Evolutionary conservation across 1,140 invertebrate genomes (phyloP), one percentile per base, ranked within the genome.

Genomic region (Leptinotarsa undecemlineata): DNA sequence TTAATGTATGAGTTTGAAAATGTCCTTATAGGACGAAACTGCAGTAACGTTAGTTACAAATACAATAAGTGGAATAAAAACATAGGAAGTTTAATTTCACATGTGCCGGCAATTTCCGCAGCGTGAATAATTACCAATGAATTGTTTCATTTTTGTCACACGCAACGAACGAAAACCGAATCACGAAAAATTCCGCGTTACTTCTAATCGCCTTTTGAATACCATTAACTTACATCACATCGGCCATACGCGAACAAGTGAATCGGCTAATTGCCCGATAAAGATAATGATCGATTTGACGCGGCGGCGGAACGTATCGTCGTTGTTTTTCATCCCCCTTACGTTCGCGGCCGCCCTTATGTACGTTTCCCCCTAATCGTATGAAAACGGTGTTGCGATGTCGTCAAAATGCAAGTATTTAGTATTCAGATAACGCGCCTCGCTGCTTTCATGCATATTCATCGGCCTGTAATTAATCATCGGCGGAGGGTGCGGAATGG

Each of bases 401-500:
- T 71, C 69, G 51, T 61, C 21, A 57, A 47, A 23, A 60, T 71
- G 19, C 69, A 26, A 79, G 78, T 80, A 78, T 80, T 81, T 81
- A 80, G 80, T 81, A 81, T 81, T 81, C 80, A 80, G 80, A 81
- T 78, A 78, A 80, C 80, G 78, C 80, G 74, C 77, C 73, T 64
- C 48, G 76, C 72, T 72, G 74, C 74, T 51, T 74, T 82, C 81
- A 82, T 82, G 81, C 81, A 82, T 82, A 82, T 82, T 82, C 80
- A 81, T 82, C 79, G 77, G 71, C 68, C 75, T 48, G 79, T 82
- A 81, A 81, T 82, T 81, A 82, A 82, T 82, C 79, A 82, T 82
- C 77, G 75, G 72, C 57, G 62, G 20, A 57, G 48, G 72, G 71
- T 62, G 61, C 60, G 71, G 71, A 57, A 57, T 57, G 61, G 26